These are phyloP conservation scores for Spilogale gracilis DNA, from an alignment of 2,113 vertebrate genomes.

Conservation along the genomic window DNA sequence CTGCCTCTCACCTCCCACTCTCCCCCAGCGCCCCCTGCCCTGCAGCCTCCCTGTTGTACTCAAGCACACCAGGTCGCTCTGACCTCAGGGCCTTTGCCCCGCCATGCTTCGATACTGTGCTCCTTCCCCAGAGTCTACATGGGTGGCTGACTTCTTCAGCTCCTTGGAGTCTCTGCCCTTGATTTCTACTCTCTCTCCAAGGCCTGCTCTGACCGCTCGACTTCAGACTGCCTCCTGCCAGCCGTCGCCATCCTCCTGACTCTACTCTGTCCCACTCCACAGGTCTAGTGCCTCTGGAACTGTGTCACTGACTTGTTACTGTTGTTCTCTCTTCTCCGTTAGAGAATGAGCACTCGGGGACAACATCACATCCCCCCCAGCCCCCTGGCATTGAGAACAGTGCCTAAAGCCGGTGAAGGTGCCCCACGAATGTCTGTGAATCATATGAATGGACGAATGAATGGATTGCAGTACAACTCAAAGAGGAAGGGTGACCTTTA, in stretches of 20 bases:
- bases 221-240: background rate
- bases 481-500: background rate
- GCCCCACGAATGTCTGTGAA: background rate
- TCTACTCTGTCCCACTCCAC: background rate
- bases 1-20: background rate
- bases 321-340: background rate
- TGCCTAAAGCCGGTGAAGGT: background rate
- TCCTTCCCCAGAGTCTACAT: background rate
- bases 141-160: background rate
- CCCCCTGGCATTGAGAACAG: background rate
- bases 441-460: background rate
- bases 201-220: background rate
- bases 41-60: background rate
- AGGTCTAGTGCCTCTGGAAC: background rate
- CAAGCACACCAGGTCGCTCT: background rate
- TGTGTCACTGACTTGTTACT: background rate
- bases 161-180: slow-evolving; percentile 8
- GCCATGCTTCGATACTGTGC: background rate
- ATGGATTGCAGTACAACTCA: background rate
- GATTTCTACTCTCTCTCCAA: background rate
- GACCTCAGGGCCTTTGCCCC: background rate
- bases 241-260: background rate
- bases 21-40: background rate
- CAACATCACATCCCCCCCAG: background rate
- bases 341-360: background rate